These are phyloP conservation scores for Trichoplusia ni DNA, from an alignment of 1,140 invertebrate genomes.

Conservation along the genomic window DNA sequence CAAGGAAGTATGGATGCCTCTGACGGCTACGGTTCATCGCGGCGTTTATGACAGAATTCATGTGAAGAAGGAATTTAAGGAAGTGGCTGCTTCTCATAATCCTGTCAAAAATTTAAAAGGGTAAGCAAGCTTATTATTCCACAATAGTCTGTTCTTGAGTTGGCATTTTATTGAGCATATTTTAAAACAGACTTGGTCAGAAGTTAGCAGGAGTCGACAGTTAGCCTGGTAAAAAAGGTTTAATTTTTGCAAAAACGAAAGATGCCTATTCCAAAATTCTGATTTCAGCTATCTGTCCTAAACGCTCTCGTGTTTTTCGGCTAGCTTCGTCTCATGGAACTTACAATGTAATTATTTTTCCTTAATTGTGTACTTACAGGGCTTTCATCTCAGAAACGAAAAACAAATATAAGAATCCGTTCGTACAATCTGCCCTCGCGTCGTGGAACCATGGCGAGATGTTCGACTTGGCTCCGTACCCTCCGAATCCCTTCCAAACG, in stretches of 20 bases:
- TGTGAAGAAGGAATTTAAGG: conserved; percentile 70
- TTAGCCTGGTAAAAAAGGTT: too few relatives aligned
- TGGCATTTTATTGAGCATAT: too few relatives aligned
- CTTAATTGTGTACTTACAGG: conserved; percentile 54
- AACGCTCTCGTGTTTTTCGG: too few relatives aligned
- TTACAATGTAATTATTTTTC: neutral
- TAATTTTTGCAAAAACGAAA: too few relatives aligned
- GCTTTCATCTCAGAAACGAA: conserved; percentile 69
- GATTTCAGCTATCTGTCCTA: too few relatives aligned
- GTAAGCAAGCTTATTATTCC: conserved; percentile 31
- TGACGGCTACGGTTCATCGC: conserved; percentile 58
- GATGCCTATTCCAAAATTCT: too few relatives aligned
- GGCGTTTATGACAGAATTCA: conserved; percentile 66
- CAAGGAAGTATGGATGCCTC: conserved; percentile 74
- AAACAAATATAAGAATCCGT: conserved; percentile 63
- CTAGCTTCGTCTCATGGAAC: too few relatives aligned
- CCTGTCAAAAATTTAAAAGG: conserved; percentile 70
- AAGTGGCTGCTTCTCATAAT: conserved; percentile 70
- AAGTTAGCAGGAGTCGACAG: too few relatives aligned
- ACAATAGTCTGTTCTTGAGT: neutral
- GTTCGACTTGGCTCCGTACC: conserved; percentile 62
- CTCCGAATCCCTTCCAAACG: conserved; percentile 68
- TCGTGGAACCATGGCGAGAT: conserved; percentile 61
- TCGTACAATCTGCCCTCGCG: conserved; percentile 53
- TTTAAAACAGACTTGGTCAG: too few relatives aligned